Base-by-base conservation (phyloP, 2,888 invertebrate genomes). In the Crematogaster levior region DNA sequence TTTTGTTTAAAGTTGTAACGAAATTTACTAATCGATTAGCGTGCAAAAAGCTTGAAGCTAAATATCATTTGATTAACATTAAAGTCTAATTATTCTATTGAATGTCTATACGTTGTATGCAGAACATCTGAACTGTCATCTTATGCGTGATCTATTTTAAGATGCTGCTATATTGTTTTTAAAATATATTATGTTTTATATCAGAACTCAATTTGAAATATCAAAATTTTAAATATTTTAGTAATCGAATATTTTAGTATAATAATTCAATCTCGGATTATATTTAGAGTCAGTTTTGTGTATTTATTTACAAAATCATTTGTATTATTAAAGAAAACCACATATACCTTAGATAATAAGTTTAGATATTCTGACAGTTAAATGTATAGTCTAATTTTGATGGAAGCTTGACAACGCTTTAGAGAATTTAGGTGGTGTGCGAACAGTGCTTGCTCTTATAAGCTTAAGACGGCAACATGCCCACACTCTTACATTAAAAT, bases 391-490 rank as follows among this genome's bases (percentile, higher is more conserved):
- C n/a, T n/a, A 75, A 53, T 10, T 9, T 48, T 65, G 24, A 18
- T 63, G 7, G 5, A 37, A 75, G 21, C 27, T 75, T 12, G n/a
- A 65, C 3, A 27, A 51, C 24, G 61, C 24, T 75, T 63, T 51
- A 46, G 27, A 37, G 6, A 51, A 15, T 75, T 65, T 63, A 30
- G 53, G 77, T 77, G 77, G 72, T 77, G 65, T 74, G 74, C 65
- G 77, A 77, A 68, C 21, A 70, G 43, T 12, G 77, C 56, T 77
- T 68, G 70, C 43, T 51, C 10, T 48, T 15, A 18, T 68, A 77
- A 77, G 77, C 77, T 77, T 70, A 40, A 65, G 24, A 63, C 48
- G 60, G 61, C 74, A 60, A 79, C 77, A 80, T 18, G 27, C 27
- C 18, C 3, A 63, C 63, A 34, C 43, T 12, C n/a, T n/a, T 27